Base-by-base conservation (phyloP, 1,140 invertebrate species). In the Himalopsyche phryganea region DNA sequence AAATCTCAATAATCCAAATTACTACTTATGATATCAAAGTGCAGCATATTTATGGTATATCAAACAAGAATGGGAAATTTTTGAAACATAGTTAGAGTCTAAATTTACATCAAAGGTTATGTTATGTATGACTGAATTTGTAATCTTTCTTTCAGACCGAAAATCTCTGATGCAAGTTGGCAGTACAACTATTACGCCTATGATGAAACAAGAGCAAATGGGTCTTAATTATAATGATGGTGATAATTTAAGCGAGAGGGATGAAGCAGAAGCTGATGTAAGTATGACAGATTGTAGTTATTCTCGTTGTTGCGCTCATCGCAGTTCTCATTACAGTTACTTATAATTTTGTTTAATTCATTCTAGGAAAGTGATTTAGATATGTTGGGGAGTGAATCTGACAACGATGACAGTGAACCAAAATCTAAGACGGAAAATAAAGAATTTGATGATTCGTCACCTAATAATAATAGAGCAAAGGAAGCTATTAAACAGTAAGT, bases 201-300 rank as follows among this genome's bases (percentile, higher is more conserved):
- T 81, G 4, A 72, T 73, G 1, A 82, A 81, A 67, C 73, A 78
- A 61, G 79, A 81, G 56, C 79, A 71, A 47, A 14, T 70, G 79
- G 46, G 83, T 83, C 41, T 79, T 86, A 66, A 83, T 80, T 55
- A 82, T 28, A 82, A 15, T 66, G 80, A 80, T 20, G 87, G 87
- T 44, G 86, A 88, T 65, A 81, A 82, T 58, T 81, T 85, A 19
- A 85, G 83, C 69, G 89, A 91, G 65, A 79, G 88, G 48, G 90
- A 92, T 71, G 90, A 92, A 74, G 89, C 89, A 7, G 88, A 91
- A 71, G 88, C 86, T 6, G 88, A 90, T 67, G 85, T 87, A 66
- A 79, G 71, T 65, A n/a, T n/a, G n/a, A 73, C 79, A 57, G 69
- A n/a, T 35, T 14, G 32, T 6, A 19, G 9, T 18, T 19, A 48